Percentiles rank a stretch among this genome's conserved stretches.
phyloP scores from a whole-genome alignment of 2,888 invertebrate genomes.

The Drosophila infuscata region DNA sequence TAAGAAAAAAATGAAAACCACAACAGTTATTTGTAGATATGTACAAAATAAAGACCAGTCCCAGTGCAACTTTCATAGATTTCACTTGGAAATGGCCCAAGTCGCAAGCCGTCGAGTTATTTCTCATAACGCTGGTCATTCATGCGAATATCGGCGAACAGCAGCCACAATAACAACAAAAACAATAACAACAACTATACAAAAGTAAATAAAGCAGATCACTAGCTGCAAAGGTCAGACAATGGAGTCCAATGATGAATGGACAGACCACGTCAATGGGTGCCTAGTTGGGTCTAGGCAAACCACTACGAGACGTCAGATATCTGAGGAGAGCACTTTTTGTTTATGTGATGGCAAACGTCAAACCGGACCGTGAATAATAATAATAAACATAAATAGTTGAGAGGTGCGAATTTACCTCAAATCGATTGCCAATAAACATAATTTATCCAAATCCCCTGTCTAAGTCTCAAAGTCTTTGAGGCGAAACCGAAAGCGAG shows the following conservation, averaged over 20 bases:
- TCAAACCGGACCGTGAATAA: slow-evolving; percentile 32
- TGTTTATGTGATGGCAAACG: slow-evolving; percentile 20
- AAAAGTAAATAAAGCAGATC: slow-evolving; percentile 66
- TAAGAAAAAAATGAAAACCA: neutral
- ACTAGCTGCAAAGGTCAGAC: slow-evolving; percentile 67
- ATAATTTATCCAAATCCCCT: slow-evolving; percentile 38
- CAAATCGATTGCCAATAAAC: slow-evolving; percentile 70
- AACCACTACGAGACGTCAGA: slow-evolving; percentile 71
- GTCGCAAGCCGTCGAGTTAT: slow-evolving; percentile 27
- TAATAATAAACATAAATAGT: slow-evolving; percentile 54
- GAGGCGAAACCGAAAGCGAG: slow-evolving; percentile 62
- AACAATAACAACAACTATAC: slow-evolving; percentile 11
- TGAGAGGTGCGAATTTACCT: slow-evolving; percentile 76
- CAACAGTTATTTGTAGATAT: neutral
- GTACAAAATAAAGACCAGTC: slow-evolving; percentile 19
- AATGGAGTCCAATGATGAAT: slow-evolving; percentile 52
- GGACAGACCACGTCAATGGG: slow-evolving; percentile 58
- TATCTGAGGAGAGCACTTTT: slow-evolving; percentile 11
- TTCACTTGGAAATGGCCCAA: slow-evolving; percentile 77
- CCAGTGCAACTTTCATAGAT: slow-evolving; percentile 72
- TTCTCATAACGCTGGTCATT: slow-evolving; percentile 51
- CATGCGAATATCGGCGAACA: slow-evolving; percentile 43
- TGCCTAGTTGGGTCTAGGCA: slow-evolving; percentile 82
- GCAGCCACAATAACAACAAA: slow-evolving; percentile 3
- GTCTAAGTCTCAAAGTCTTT: slow-evolving; percentile 17